phyloP scores from a whole-genome alignment of 2,113 vertebrate species.

The Atlantisia rogersi region DNA sequence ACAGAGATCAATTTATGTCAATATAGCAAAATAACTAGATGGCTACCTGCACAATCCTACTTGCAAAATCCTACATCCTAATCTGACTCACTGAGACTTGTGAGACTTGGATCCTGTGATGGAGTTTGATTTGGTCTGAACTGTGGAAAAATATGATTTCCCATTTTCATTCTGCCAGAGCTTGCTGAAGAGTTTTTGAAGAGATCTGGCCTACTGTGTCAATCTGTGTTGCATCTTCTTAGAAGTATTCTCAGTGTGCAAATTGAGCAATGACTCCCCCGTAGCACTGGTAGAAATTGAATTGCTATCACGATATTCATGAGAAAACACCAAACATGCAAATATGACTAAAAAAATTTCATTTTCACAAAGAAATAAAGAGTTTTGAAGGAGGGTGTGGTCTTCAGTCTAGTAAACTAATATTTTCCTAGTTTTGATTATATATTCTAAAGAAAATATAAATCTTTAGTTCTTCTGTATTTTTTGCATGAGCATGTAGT shows the following conservation, averaged over 20 bases:
- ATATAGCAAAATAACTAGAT: neutral
- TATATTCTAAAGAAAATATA: neutral
- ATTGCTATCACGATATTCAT: neutral
- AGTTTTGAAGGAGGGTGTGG: neutral
- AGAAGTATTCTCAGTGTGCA: neutral
- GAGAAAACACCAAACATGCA: neutral
- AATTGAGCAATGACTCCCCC: neutral
- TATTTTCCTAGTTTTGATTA: neutral
- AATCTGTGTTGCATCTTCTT: neutral
- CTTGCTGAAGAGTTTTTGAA: neutral
- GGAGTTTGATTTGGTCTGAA: neutral
- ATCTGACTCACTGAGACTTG: neutral
- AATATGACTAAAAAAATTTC: neutral
- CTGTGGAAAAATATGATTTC: neutral
- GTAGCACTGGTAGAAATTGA: neutral
- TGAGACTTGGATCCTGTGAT: neutral
- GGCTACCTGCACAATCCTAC: rapidly evolving
- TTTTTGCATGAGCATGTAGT: neutral
- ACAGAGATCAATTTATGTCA: neutral
- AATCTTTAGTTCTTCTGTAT: neutral
- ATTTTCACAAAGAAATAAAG: neutral
- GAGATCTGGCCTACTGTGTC: neutral
- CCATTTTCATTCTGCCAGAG: neutral
- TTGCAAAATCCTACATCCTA: neutral
- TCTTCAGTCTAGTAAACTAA: neutral